These are phyloP conservation scores for Heliconius hortense DNA, from an alignment of 2,888 invertebrate genomes.

Conservation along the genomic window DNA sequence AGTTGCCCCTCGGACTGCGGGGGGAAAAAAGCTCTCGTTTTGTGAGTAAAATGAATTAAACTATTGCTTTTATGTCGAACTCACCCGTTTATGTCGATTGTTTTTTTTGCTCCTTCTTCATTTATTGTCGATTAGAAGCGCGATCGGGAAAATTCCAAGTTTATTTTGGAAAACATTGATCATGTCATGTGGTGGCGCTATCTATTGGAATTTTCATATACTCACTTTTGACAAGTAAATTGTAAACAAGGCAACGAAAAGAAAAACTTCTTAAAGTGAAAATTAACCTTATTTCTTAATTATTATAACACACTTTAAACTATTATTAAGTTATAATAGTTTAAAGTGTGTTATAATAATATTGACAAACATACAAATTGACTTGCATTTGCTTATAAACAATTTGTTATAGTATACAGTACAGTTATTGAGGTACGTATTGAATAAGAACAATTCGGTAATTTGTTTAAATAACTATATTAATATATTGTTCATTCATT, in stretches of 20 bases:
- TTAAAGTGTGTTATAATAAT: background rate
- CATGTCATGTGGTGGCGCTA: slow-evolving; percentile 67
- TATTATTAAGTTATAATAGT: slow-evolving; percentile 2
- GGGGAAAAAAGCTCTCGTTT: slow-evolving; percentile 63
- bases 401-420: background rate
- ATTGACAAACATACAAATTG: background rate
- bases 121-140: slow-evolving; percentile 50
- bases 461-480: background rate
- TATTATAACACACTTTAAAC: too few species aligned
- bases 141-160: slow-evolving; percentile 69
- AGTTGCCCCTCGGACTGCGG: slow-evolving; percentile 75
- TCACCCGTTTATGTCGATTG: slow-evolving; percentile 58
- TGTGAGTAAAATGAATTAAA: slow-evolving; percentile 51
- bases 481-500: background rate
- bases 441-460: background rate
- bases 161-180: slow-evolving; percentile 80
- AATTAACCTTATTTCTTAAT: background rate
- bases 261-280: background rate
- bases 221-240: slow-evolving; percentile 60
- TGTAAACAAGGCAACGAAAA: slow-evolving; percentile 12
- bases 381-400: background rate
- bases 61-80: slow-evolving; percentile 51
- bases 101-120: slow-evolving; percentile 51
- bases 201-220: slow-evolving; percentile 63
- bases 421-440: background rate